Conservation (phyloP, 2,113 vertebrate species). For the Edolisoma coerulescens region DNA sequence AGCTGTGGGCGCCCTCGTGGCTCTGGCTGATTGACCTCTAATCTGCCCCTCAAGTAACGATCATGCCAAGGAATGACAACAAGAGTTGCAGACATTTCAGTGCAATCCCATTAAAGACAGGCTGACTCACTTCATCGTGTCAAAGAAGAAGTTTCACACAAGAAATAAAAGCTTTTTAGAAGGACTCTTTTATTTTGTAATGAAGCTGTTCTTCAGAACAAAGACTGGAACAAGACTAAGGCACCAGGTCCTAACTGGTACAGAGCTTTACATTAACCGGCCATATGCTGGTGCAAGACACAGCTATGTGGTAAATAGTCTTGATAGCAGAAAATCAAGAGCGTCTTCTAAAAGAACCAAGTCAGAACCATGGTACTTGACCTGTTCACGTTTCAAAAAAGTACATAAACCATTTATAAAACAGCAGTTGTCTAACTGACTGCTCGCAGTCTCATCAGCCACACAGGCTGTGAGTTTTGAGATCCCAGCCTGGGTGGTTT, state of each 20-base stretch:
- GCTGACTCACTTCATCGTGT: conserved; percentile 5
- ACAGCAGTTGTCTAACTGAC: neutral
- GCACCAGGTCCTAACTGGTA: neutral
- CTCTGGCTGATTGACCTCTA: conserved; percentile 46
- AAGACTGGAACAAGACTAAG: neutral
- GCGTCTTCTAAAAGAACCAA: neutral
- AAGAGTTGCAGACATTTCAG: conserved; percentile 52
- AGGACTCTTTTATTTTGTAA: neutral
- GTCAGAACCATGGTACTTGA: neutral
- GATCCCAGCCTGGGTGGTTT: neutral
- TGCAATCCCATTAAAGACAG: conserved; percentile 25
- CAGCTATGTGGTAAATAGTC: neutral
- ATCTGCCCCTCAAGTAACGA: conserved; percentile 35
- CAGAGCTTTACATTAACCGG: neutral
- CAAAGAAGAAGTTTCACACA: neutral
- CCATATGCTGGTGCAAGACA: neutral
- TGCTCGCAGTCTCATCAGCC: neutral
- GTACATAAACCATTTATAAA: neutral
- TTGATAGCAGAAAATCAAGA: neutral
- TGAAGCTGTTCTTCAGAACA: neutral
- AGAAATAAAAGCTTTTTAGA: conserved; percentile 1
- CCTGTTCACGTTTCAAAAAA: neutral
- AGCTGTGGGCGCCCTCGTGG: neutral
- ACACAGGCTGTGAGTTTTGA: neutral
- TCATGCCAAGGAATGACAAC: conserved; percentile 48